phyloP scores from a whole-genome alignment of 1,140 invertebrate genomes.

The Cepaea nemoralis region DNA sequence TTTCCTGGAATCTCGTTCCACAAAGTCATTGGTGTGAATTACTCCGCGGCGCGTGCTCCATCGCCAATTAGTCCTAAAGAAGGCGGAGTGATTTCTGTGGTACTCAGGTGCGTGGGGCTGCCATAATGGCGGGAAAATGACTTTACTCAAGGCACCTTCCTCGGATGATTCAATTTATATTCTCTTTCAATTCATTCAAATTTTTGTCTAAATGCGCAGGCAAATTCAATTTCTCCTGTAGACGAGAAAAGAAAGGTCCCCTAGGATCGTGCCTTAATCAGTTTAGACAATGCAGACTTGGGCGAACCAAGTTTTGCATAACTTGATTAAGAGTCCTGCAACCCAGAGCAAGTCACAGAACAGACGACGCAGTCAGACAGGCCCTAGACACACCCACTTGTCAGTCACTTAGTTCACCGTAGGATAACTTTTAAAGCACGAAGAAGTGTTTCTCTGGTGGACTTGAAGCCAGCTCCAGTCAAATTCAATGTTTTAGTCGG shows the following conservation, averaged over 20 bases:
- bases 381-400: constrained; percentile 7
- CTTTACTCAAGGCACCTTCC: constrained; percentile 8
- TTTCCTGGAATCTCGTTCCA: neutral
- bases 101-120: constrained; percentile 11
- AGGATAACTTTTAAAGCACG: neutral
- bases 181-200: constrained; percentile 17
- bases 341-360: neutral
- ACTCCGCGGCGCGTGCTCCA: constrained; percentile 1
- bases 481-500: neutral
- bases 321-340: constrained; percentile 1
- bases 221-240: neutral
- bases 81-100: constrained; percentile 11
- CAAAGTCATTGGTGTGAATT: constrained; percentile 13
- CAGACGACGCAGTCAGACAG: constrained; percentile 1
- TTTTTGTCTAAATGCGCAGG: constrained; percentile 20
- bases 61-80: constrained; percentile 6
- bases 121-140: constrained; percentile 15
- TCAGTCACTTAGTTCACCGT: constrained; percentile 2
- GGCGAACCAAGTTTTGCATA: constrained; percentile 11
- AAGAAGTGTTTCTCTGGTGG: neutral
- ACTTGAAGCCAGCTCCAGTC: neutral
- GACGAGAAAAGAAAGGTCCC: constrained; percentile 2
- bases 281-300: neutral
- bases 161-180: constrained; percentile 16
- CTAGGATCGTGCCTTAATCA: neutral